A percentile compares a stretch with the other conserved stretches of the same genome.
Conservation (phyloP, 37 sponge, comb jelly and placozoan species). For the Haliclona indistincta region DNA sequence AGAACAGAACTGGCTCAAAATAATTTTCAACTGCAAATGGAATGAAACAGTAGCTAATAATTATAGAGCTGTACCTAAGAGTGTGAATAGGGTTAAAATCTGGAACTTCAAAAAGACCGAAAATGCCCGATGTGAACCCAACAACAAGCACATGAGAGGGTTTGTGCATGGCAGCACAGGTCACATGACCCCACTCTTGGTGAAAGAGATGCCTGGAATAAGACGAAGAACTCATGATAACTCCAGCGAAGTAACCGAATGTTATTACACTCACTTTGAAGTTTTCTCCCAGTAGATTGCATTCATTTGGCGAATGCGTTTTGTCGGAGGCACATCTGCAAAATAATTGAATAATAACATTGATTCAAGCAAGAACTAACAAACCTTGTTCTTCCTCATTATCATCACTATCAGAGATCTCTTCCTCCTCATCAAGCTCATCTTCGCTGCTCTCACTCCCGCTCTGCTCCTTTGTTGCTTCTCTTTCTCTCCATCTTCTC, state of each 20-base stretch:
- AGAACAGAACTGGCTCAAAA: not conserved
- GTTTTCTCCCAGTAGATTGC: conserved; percentile 44
- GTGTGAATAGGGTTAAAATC: conserved; percentile 90
- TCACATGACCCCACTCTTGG: conserved; percentile 52
- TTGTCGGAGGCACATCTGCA: not conserved
- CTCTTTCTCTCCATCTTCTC: conserved; percentile 3
- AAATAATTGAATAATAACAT: not conserved
- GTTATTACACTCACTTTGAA: conserved; percentile 33
- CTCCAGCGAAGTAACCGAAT: not conserved
- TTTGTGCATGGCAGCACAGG: conserved; percentile 75
- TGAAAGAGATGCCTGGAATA: conserved; percentile 58
- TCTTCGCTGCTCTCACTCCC: conserved; percentile 8
- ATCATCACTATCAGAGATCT: not conserved
- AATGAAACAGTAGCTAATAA: too few relatives aligned
- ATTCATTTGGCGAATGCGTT: conserved; percentile 23
- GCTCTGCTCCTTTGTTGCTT: conserved; percentile 7
- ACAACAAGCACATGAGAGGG: conserved; percentile 66
- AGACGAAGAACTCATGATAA: not conserved
- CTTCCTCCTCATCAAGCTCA: conserved; percentile 8
- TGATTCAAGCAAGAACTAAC: not conserved
- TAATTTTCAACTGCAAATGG: too few relatives aligned
- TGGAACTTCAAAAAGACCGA: conserved; percentile 92
- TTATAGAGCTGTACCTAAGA: conserved; percentile 62
- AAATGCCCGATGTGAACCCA: conserved; percentile 85
- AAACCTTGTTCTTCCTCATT: conserved; percentile 11